Percentiles rank a stretch among this genome's conserved stretches.
These are phyloP conservation scores for Micromys minutus DNA, from an alignment of 2,113 vertebrate species.

Conservation along the genomic window DNA sequence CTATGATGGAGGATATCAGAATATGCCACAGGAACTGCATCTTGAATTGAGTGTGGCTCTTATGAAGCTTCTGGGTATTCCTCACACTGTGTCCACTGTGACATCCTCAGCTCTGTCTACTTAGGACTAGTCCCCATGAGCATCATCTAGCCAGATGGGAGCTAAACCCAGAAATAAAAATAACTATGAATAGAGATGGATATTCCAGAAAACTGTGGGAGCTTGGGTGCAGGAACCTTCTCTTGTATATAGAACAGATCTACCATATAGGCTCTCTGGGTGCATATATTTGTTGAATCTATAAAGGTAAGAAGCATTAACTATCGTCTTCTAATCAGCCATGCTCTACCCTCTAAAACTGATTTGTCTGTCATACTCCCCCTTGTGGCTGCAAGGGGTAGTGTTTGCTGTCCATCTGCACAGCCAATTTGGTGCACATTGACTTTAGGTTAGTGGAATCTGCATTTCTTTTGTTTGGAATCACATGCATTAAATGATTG, in stretches of 20 bases:
- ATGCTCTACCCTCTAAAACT: neutral
- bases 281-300: neutral
- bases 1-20: neutral
- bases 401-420: neutral
- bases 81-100: neutral
- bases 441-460: neutral
- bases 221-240: neutral
- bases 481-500: neutral
- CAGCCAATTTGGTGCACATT: neutral
- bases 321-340: neutral
- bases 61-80: neutral
- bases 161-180: neutral
- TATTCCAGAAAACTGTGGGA: neutral
- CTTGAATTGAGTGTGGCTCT: neutral
- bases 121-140: neutral
- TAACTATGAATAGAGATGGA: neutral
- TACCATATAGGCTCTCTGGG: accelerated
- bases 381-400: neutral
- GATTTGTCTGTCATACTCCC: neutral
- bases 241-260: neutral
- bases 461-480: neutral
- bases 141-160: neutral
- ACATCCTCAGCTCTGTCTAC: neutral
- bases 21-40: accelerated
- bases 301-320: neutral